A percentile compares a stretch with the other conserved stretches of the same genome.
phyloP scores from a whole-genome alignment of 1,140 invertebrate species.

The Cheumatopsyche charites region DNA sequence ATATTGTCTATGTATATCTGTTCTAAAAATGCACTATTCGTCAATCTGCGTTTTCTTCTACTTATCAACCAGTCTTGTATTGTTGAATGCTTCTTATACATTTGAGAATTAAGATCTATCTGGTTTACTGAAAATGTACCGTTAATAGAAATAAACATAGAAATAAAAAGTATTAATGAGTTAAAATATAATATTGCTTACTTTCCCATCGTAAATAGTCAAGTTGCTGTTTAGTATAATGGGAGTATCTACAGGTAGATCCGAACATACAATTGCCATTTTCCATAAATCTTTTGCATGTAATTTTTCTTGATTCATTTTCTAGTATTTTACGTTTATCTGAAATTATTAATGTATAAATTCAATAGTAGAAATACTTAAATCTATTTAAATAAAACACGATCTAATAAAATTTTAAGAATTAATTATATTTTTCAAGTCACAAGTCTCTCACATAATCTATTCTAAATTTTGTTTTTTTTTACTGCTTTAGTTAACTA shows the following conservation, averaged over 20 bases:
- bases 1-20: constrained; percentile 50
- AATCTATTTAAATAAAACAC: too few species aligned
- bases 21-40: constrained; percentile 50
- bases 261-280: constrained; percentile 67
- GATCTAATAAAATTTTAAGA: too few species aligned
- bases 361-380: too few species aligned
- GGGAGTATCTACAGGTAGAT: constrained; percentile 66
- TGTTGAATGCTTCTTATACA: constrained; percentile 28
- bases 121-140: constrained; percentile 53
- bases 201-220: constrained; percentile 62
- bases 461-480: too few species aligned
- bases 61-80: constrained; percentile 58
- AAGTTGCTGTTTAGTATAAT: constrained; percentile 65
- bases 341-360: constrained; percentile 54
- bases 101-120: constrained; percentile 43
- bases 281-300: constrained; percentile 64
- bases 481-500: too few species aligned
- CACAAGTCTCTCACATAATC: too few species aligned
- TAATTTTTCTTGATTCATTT: constrained; percentile 66
- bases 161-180: constrained; percentile 20
- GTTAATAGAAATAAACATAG: constrained; percentile 25
- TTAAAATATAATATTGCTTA: constrained; percentile 52
- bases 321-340: constrained; percentile 65
- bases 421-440: too few species aligned
- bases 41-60: constrained; percentile 55